Base-by-base conservation (phyloP, 2,888 invertebrate species). In the Drosophila niveifrons region DNA sequence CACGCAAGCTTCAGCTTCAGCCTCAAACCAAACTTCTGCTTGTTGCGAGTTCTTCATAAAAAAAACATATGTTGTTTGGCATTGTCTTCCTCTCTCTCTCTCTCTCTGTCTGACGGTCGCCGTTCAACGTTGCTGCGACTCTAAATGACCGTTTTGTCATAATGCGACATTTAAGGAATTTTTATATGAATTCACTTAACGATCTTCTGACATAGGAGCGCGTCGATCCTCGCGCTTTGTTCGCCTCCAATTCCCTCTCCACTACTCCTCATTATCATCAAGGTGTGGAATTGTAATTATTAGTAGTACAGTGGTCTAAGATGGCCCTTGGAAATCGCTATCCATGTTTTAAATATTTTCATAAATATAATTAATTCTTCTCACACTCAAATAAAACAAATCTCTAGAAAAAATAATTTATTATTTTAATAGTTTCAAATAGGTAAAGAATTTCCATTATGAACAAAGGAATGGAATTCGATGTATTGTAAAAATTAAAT, bases 131-230 rank as follows among this genome's bases (percentile, higher is more conserved):
- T 34, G n/a, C 36, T 39, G 64, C 58, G 31, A 51, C 61, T 73
- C 71, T 85, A 88, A 85, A 79, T 81, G 89, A 90, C 83, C 90
- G 83, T 90, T 90, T 90, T 90, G 90, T 90, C 90, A 90, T 90
- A 90, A 90, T 90, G 90, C 87, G 90, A 90, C 90, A 90, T 90
- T 90, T 88, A 89, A 82, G 85, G 87, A 87, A 88, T 89, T 82
- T 81, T 80, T 86, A 82, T 87, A 88, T 88, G 86, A 88, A 87
- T 87, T 87, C 82, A 79, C 85, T 88, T 88, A 86, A 81, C 82
- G 75, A 81, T 72, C 83, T 66, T 69, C 77, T 65, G 66, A 70
- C 72, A 65, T 75, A 68, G 62, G 63, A 44, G 62, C 51, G 73
- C 80, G 72, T 58, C 76, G 74, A 85, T 80, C 77, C 67, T 66